phyloP scores from a whole-genome alignment of 35 echinoderm and acorn worm species.

The Anneissia japonica region DNA sequence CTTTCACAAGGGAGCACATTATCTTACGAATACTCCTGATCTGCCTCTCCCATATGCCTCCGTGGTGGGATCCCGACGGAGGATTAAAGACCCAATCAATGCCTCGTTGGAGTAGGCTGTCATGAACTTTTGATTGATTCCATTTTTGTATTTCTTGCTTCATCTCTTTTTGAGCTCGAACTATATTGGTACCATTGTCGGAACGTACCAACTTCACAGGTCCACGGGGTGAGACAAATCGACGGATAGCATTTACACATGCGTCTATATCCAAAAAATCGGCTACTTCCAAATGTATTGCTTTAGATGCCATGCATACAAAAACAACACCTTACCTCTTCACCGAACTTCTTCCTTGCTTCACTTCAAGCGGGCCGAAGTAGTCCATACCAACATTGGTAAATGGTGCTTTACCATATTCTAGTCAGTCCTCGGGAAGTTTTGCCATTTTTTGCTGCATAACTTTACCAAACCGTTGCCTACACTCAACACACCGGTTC shows the following conservation, averaged over 20 bases:
- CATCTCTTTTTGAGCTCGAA: not conserved
- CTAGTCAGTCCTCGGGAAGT: not conserved
- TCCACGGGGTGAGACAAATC: not conserved
- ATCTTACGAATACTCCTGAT: not conserved
- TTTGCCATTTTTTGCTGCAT: not conserved
- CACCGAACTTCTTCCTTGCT: not conserved
- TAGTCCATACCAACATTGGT: not conserved
- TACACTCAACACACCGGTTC: slow-evolving; percentile 15
- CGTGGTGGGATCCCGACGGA: not conserved
- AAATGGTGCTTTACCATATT: not conserved
- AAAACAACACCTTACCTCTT: not conserved
- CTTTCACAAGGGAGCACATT: not conserved
- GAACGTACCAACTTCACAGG: not conserved
- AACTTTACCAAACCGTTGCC: not conserved
- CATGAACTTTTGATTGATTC: not conserved
- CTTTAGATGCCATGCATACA: not conserved
- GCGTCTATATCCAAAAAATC: not conserved
- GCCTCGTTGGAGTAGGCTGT: not conserved
- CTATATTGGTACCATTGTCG: not conserved
- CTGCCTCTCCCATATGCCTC: not conserved
- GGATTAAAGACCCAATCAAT: slow-evolving; percentile 4
- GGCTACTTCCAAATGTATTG: not conserved
- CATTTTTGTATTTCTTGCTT: not conserved
- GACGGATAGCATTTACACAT: not conserved
- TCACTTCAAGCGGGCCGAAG: not conserved